Evolutionary conservation across 2,888 invertebrate genomes (phyloP).

Genomic region (Nemotelus nigrinus): DNA sequence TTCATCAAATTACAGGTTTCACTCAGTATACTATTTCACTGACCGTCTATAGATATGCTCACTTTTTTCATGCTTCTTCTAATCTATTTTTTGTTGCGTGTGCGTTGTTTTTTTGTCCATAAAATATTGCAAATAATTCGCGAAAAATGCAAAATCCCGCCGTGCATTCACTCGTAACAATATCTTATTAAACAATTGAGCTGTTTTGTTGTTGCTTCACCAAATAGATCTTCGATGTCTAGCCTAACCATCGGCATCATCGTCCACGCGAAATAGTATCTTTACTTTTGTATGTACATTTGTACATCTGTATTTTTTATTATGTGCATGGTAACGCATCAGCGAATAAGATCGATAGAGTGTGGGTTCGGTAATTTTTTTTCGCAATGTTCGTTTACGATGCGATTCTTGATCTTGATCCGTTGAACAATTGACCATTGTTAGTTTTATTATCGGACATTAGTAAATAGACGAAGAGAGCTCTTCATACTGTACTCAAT

Average conservation of each 20-base stretch:
- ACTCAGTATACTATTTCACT: no score
- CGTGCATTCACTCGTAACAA: neutral
- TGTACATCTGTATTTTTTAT: neutral
- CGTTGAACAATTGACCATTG: conserved; percentile 38
- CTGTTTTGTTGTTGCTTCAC: neutral
- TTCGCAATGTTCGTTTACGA: neutral
- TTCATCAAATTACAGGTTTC: no score
- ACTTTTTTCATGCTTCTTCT: no score
- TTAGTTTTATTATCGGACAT: conserved; percentile 39
- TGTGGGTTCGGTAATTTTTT: neutral
- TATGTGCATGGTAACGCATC: neutral
- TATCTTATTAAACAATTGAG: conserved; percentile 24
- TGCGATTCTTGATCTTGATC: conserved; percentile 20
- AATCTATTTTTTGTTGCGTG: no score
- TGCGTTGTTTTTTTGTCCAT: no score
- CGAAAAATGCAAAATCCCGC: no score
- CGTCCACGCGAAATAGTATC: no score
- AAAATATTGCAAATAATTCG: no score
- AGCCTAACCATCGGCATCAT: no score
- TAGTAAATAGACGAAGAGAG: conserved; percentile 19
- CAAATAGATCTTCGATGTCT: no score
- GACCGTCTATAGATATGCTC: no score
- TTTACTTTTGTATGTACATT: neutral
- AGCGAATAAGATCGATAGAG: conserved; percentile 25
- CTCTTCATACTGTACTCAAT: neutral